Conservation (phyloP, 30 jellyfish, hydroid and myxozoan genomes). For the Aurelia coerulea region DNA sequence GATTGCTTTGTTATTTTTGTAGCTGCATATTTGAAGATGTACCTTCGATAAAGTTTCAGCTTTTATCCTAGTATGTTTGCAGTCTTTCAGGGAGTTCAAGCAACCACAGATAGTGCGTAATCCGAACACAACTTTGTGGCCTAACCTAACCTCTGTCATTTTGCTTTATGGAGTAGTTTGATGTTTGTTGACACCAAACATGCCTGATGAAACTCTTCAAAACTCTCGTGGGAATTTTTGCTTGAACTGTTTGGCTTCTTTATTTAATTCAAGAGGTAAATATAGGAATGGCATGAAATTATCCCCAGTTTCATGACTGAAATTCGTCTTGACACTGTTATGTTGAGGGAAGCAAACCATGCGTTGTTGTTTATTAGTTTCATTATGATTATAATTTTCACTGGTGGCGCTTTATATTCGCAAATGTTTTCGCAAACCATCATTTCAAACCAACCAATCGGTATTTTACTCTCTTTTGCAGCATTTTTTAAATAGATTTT, state of each 20-base stretch:
- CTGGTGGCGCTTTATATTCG: constrained; percentile 7
- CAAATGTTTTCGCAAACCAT: not conserved
- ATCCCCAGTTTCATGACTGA: too few relatives aligned
- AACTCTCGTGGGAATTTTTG: too few relatives aligned
- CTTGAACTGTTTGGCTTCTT: too few relatives aligned
- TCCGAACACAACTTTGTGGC: constrained; percentile 62
- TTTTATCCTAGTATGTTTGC: constrained; percentile 8
- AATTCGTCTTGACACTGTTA: too few relatives aligned
- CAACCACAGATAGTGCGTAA: constrained; percentile 58
- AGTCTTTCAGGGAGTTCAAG: constrained; percentile 33
- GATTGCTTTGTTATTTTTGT: too few relatives aligned
- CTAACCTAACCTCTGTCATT: constrained; percentile 8
- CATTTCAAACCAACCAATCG: not conserved
- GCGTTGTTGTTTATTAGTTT: constrained; percentile 9
- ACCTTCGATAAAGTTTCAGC: not conserved
- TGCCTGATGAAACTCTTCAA: not conserved
- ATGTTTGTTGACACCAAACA: constrained; percentile 22
- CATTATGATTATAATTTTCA: constrained; percentile 5
- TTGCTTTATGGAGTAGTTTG: constrained; percentile 11
- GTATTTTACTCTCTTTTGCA: not conserved
- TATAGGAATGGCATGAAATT: too few relatives aligned
- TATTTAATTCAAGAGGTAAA: too few relatives aligned
- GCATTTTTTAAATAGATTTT: not conserved
- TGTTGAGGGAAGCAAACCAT: not conserved
- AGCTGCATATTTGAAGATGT: not conserved